Base-by-base conservation (phyloP, 2,797 vertebrate species). In the Aplochiton taeniatus region DNA sequence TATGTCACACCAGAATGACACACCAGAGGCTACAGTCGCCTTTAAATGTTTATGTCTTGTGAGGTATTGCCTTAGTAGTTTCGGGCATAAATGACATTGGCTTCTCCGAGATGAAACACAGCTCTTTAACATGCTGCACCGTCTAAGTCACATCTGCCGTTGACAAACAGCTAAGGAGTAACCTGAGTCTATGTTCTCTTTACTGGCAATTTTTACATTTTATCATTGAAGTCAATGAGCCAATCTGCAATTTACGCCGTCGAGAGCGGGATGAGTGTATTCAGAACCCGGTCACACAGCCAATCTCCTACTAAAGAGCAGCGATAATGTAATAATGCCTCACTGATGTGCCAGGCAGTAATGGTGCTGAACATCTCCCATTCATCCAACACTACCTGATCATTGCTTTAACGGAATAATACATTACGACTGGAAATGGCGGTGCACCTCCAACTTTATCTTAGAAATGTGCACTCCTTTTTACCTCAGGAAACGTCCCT, bases 171-270 rank as follows among this genome's bases (percentile, higher is more conserved):
- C 90, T 90, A 88, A 92, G 91, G 88, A 93, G 89, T 92, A 94
- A 92, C 90, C 92, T 89, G 90, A 91, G 90, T 92, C 93, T 93
- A 91, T 92, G 90, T 91, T 93, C 92, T 89, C 92, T 93, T 93
- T 91, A 93, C 91, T 94, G 93, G 93, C 93, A 94, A 95, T 95
- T 95, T 92, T 95, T 93, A 94, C 95, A 94, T 95, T 95, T 95
- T 94, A 95, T 95, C 93, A 95, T 95, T 95, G 93, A 95, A 96
- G 94, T 95, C 94, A 95, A 96, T 96, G 95, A 96, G 94, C 93
- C 94, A 92, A 92, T 94, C 93, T 94, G 93, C 94, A 95, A 95
- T 96, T 95, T 95, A 93, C 92, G 92, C 93, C 92, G 91, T 92
- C 91, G 89, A 93, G 92, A 93, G 92, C 93, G 90, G 95, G 94